These are phyloP conservation scores for Henricia sp. DNA, from an alignment of 53 echinoderm and acorn worm genomes.

Conservation along the genomic window DNA sequence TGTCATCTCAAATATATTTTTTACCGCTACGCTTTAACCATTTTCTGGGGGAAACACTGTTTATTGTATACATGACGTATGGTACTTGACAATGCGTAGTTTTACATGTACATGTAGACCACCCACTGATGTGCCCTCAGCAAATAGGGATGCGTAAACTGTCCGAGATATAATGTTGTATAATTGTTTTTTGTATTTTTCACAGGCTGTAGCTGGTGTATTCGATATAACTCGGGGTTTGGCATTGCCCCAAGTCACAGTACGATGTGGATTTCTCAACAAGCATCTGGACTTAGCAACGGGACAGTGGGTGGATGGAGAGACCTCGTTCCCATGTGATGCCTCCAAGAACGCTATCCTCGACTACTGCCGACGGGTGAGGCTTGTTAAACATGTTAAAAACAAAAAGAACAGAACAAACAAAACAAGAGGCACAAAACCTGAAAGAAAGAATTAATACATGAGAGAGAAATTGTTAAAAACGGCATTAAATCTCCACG, in stretches of 20 bases:
- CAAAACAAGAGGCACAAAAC: too few species aligned
- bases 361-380: slow-evolving; percentile 91
- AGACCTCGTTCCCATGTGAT: slow-evolving; percentile 59
- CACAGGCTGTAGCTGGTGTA: slow-evolving; percentile 83
- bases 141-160: too few species aligned
- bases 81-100: neutral
- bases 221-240: slow-evolving; percentile 67
- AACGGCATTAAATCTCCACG: too few species aligned
- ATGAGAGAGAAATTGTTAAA: too few species aligned
- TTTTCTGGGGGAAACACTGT: too few species aligned
- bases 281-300: slow-evolving; percentile 78
- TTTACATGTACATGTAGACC: slow-evolving; percentile 2
- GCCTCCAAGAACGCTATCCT: slow-evolving; percentile 71
- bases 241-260: slow-evolving; percentile 73
- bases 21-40: too few species aligned
- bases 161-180: neutral
- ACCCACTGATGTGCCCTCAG: too few species aligned
- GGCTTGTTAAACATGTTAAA: neutral
- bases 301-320: slow-evolving; percentile 77
- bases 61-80: too few species aligned
- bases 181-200: slow-evolving; percentile 16
- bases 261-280: slow-evolving; percentile 75
- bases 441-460: too few species aligned
- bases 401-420: too few species aligned
- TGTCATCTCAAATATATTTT: neutral